Base-by-base conservation (phyloP, 2,797 vertebrate species). In the Phoebastria nigripes region DNA sequence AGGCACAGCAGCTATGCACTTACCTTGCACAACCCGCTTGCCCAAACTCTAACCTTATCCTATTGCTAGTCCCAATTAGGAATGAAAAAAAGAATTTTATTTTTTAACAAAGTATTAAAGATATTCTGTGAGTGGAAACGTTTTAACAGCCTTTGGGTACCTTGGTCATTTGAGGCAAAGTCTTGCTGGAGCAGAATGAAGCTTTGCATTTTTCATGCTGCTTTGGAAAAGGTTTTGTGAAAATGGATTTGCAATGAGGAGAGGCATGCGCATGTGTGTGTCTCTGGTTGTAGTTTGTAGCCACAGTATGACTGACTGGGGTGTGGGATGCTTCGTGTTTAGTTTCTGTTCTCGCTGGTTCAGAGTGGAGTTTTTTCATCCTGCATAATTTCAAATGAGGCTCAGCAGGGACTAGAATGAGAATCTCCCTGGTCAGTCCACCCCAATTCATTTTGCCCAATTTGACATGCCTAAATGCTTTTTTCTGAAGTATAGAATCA, bases 1-100 rank as follows among this genome's bases (percentile, higher is more conserved):
- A 71, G 56, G 69, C 12, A 0, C 0, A 8, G 6, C 52, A 62
- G 35, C n/a, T 5, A 0, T 8, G 35, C 12, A 0, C 20, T 17
- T 6, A 8, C 17, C 42, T 71, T 20, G 49, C 42, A 28, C 44
- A 37, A 3, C 13, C 42, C 1, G 2, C 39, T 31, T 11, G 15
- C 21, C 12, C 35, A 8, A n/a, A 31, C 26, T 25, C 62, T 18
- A 12, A 58, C 16, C 28, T 41, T 47, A 3, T 5, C 37, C 8
- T 35, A 6, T 3, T 67, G 16, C 37, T 46, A 7, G 11, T n/a
- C 5, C 11, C 5, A 41, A 4, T 17, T 14, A 70, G 39, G 4
- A 69, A n/a, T n/a, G 25, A 52, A 20, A 24, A 26, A 14, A 41
- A 41, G 1, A 39, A 62, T 25, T 52, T 5, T 20, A 17, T 73